Evolutionary conservation across 1,140 invertebrate species (phyloP).

Genomic region (Zophobas morio): DNA sequence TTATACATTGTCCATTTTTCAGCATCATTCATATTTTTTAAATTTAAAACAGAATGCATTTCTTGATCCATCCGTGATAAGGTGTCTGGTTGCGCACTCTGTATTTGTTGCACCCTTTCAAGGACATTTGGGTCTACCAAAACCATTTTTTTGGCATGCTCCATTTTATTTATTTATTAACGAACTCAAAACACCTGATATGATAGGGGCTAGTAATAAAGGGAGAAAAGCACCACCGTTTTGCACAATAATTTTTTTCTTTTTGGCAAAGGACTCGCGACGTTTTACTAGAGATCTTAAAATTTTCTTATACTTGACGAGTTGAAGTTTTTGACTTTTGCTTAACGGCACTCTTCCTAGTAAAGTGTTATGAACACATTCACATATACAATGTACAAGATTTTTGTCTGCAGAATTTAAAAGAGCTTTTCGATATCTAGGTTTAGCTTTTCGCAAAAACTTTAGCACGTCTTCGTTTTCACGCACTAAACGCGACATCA

Average conservation of each 20-base stretch:
- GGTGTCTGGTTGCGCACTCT: neutral
- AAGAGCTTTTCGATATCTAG: no score
- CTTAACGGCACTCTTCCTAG: no score
- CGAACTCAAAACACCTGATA: conserved; percentile 1
- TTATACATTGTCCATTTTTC: conserved; percentile 15
- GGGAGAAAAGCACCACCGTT: conserved; percentile 45
- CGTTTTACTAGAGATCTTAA: neutral
- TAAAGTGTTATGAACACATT: no score
- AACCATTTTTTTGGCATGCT: conserved; percentile 23
- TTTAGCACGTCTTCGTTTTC: conserved; percentile 23
- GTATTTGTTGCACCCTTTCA: neutral
- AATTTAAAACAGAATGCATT: neutral
- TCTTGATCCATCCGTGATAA: neutral
- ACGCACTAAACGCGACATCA: no score
- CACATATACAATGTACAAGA: no score
- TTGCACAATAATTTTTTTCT: conserved; percentile 35
- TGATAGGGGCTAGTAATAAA: conserved; percentile 17
- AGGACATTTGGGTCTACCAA: conserved; percentile 1
- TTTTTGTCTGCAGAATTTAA: no score
- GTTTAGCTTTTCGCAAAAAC: conserved; percentile 9
- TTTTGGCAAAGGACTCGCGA: neutral
- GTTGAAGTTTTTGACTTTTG: neutral
- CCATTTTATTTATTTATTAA: conserved; percentile 27
- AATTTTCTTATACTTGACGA: conserved; percentile 13
- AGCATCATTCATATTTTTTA: conserved; percentile 10